A percentile compares a stretch with the other conserved stretches of the same genome.
Evolutionary conservation across 1,140 invertebrate species (phyloP).

Genomic region (Prorops nasuta): DNA sequence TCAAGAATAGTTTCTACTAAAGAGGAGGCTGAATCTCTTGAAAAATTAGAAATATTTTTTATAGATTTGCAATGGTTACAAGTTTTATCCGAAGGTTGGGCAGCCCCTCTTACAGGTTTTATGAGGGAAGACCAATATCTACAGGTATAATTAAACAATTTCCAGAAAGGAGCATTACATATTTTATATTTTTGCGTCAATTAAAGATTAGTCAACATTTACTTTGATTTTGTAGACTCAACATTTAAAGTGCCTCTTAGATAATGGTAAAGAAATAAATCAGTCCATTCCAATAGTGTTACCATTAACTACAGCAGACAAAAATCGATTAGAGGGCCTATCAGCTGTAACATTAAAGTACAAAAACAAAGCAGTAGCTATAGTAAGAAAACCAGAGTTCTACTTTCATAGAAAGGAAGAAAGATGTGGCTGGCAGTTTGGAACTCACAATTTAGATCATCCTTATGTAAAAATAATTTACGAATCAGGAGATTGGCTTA

Average conservation of each 20-base stretch:
- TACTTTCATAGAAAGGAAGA: slow-evolving; percentile 95
- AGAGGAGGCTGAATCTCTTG: slow-evolving; percentile 70
- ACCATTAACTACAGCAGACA: slow-evolving; percentile 73
- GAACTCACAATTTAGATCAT: slow-evolving; percentile 84
- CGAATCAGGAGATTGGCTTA: slow-evolving; percentile 93
- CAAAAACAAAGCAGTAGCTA: slow-evolving; percentile 73
- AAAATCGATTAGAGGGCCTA: slow-evolving; percentile 68
- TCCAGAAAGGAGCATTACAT: not conserved
- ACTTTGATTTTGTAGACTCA: slow-evolving; percentile 55
- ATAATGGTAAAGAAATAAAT: slow-evolving; percentile 71
- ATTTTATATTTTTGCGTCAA: no score
- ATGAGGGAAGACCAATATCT: slow-evolving; percentile 96
- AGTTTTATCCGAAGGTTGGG: slow-evolving; percentile 97
- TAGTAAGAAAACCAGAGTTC: slow-evolving; percentile 91
- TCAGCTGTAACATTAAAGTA: slow-evolving; percentile 70
- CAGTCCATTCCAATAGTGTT: slow-evolving; percentile 97
- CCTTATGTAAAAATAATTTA: slow-evolving; percentile 93
- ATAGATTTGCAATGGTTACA: slow-evolving; percentile 96
- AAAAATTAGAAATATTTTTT: slow-evolving; percentile 70
- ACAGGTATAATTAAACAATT: slow-evolving; percentile 59
- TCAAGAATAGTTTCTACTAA: slow-evolving; percentile 63
- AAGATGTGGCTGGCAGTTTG: slow-evolving; percentile 88
- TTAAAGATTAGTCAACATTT: no score
- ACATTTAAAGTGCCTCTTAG: slow-evolving; percentile 89
- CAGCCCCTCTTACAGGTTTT: slow-evolving; percentile 90